Percentiles rank a stretch among this genome's conserved stretches.
Evolutionary conservation across 2,888 invertebrate genomes (phyloP).

Genomic region (Calliopum simillimum): DNA sequence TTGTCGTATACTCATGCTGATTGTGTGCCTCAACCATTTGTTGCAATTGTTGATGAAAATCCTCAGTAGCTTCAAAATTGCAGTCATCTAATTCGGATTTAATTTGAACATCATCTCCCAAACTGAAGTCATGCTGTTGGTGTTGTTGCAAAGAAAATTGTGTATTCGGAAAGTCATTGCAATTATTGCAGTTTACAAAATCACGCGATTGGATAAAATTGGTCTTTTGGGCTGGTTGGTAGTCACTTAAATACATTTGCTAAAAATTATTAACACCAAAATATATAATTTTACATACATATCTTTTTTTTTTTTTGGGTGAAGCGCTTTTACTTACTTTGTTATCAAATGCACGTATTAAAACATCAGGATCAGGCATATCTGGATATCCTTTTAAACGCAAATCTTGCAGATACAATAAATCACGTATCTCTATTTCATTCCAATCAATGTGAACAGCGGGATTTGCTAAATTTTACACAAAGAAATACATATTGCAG

Average conservation of each 20-base stretch:
- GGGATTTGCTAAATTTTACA: conserved; percentile 1
- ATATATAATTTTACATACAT: no score
- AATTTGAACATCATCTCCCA: conserved; percentile 16
- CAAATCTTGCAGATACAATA: conserved; percentile 26
- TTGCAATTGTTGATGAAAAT: conserved; percentile 26
- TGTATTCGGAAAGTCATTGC: conserved; percentile 18
- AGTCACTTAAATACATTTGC: conserved; percentile 31
- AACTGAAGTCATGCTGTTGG: neutral
- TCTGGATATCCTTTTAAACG: conserved; percentile 27
- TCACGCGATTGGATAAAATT: conserved; percentile 11
- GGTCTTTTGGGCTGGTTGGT: conserved; percentile 6
- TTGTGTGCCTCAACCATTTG: conserved; percentile 30
- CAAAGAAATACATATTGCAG: neutral
- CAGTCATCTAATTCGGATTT: conserved; percentile 20
- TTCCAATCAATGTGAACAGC: conserved; percentile 24
- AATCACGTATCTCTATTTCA: conserved; percentile 30
- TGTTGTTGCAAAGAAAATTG: conserved; percentile 21
- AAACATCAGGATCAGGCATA: conserved; percentile 25
- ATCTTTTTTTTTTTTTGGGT: no score
- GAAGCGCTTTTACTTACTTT: neutral
- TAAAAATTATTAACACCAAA: neutral
- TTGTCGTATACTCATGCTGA: conserved; percentile 12
- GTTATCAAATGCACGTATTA: conserved; percentile 27
- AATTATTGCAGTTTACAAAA: conserved; percentile 13
- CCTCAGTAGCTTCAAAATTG: conserved; percentile 17